These are phyloP conservation scores for Xenopus tropicalis DNA, from an alignment of 2,113 vertebrate genomes.

Conservation along the genomic window DNA sequence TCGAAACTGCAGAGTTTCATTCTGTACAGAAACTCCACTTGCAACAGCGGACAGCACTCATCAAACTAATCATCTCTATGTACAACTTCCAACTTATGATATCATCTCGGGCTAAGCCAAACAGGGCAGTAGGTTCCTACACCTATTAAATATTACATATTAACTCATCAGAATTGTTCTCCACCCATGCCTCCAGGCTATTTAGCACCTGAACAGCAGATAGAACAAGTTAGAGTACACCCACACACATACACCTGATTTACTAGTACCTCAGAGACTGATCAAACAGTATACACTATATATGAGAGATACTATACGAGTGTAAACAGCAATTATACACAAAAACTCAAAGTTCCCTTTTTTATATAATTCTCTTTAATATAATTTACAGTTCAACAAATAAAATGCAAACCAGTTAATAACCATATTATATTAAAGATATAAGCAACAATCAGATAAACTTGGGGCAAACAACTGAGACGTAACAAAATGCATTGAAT, in stretches of 20 bases:
- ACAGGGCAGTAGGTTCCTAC: constrained; percentile 21
- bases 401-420: too few species aligned
- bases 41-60: not conserved
- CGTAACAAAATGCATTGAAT: too few species aligned
- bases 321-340: too few species aligned
- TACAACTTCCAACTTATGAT: constrained; percentile 13
- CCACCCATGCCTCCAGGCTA: constrained; percentile 38
- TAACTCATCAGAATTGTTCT: constrained; percentile 48
- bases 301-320: too few species aligned
- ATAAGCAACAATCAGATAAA: too few species aligned
- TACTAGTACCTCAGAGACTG: not conserved
- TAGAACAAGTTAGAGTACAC: constrained; percentile 46
- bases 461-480: too few species aligned
- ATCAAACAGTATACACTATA: too few species aligned
- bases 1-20: constrained; percentile 70
- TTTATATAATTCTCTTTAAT: too few species aligned
- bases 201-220: not conserved
- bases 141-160: constrained; percentile 17
- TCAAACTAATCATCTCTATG: not conserved
- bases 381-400: too few species aligned
- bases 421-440: too few species aligned
- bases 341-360: too few species aligned
- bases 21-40: constrained; percentile 12
- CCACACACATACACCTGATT: constrained; percentile 15
- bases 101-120: not conserved